Evolutionary conservation across 2,888 invertebrate species (phyloP).

Genomic region (Mellilla xanthometata): DNA sequence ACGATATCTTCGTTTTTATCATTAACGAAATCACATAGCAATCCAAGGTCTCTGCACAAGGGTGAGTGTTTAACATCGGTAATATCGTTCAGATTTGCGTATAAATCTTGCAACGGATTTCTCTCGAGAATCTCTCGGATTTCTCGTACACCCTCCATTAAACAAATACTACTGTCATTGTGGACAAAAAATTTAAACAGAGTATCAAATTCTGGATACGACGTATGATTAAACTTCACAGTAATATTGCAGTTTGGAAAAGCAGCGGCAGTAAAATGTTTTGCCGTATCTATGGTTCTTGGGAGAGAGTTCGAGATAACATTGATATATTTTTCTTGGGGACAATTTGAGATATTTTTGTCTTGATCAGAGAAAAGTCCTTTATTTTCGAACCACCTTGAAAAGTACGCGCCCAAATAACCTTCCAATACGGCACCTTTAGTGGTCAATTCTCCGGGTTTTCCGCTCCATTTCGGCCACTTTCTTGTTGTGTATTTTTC

Average conservation of each 20-base stretch:
- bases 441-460: neutral
- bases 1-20: neutral
- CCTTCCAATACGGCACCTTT: neutral
- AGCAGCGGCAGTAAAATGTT: neutral
- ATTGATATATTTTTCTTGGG: neutral
- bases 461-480: neutral
- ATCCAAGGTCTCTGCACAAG: neutral
- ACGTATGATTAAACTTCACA: neutral
- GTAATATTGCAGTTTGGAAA: neutral
- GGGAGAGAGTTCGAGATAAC: neutral
- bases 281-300: neutral
- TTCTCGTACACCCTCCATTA: neutral
- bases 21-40: neutral
- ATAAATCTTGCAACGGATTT: neutral
- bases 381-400: neutral
- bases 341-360: neutral
- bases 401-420: slow-evolving; percentile 1
- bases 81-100: neutral
- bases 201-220: neutral
- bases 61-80: neutral
- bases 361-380: neutral
- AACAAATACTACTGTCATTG: neutral
- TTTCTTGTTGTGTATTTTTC: neutral
- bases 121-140: neutral
- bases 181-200: neutral